phyloP scores from a whole-genome alignment of 2,888 invertebrate genomes.

The Lasiommata megera region DNA sequence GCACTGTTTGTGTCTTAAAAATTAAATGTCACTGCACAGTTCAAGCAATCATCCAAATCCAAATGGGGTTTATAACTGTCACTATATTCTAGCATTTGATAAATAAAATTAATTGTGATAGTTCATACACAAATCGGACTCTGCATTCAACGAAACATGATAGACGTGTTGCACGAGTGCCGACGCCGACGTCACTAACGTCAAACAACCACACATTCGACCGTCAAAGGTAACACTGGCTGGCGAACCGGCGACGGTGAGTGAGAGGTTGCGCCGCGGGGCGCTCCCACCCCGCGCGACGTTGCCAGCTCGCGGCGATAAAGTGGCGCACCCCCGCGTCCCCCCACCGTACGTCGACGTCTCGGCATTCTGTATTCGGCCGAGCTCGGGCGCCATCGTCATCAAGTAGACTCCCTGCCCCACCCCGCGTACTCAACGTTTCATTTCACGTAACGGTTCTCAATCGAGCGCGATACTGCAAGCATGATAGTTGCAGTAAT shows the following conservation, averaged over 20 bases:
- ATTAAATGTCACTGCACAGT: slow-evolving; percentile 69
- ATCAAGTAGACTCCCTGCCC: slow-evolving; percentile 64
- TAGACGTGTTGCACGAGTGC: slow-evolving; percentile 80
- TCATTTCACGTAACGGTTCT: slow-evolving; percentile 81
- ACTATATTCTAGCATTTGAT: slow-evolving; percentile 86
- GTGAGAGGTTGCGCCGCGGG: slow-evolving; percentile 82
- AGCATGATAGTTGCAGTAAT: slow-evolving; percentile 65
- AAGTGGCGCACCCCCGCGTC: slow-evolving; percentile 80
- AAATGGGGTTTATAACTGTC: slow-evolving; percentile 79
- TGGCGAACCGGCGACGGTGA: slow-evolving; percentile 80
- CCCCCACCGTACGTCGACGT: slow-evolving; percentile 72
- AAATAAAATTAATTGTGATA: slow-evolving; percentile 73
- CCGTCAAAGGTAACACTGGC: slow-evolving; percentile 84
- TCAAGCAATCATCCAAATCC: slow-evolving; percentile 72
- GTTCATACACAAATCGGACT: slow-evolving; percentile 74
- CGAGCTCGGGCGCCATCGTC: slow-evolving; percentile 74
- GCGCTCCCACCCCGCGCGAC: slow-evolving; percentile 78
- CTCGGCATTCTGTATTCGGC: slow-evolving; percentile 73
- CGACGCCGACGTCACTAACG: slow-evolving; percentile 78
- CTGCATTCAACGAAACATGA: slow-evolving; percentile 77
- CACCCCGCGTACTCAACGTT: slow-evolving; percentile 74
- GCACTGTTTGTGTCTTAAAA: slow-evolving; percentile 67
- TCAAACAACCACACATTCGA: slow-evolving; percentile 75
- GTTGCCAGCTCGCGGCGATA: slow-evolving; percentile 80
- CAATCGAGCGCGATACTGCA: slow-evolving; percentile 80